Base-by-base conservation (phyloP, 2,888 invertebrate species). In the Caradrina kadenii region DNA sequence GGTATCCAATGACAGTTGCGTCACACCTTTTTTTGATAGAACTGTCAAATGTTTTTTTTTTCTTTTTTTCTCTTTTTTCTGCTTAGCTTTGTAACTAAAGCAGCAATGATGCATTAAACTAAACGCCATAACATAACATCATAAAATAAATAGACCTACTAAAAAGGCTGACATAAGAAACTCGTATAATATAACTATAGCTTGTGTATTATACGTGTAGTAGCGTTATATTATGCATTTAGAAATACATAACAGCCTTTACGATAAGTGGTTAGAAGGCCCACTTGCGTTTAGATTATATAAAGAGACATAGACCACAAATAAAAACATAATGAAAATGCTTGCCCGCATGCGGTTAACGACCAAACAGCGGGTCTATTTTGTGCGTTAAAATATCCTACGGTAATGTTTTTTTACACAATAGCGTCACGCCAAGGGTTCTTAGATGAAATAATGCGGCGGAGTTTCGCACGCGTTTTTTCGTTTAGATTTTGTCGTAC, bases 151-250 rank as follows among this genome's bases (percentile, higher is more conserved):
- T 26, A 54, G 58, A 31, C 60, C 63, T 62, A 64, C 62, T 64
- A 54, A 82, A 80, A 86, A 87, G 93, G 93, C 92, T 93, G 93
- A 88, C 92, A 92, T 91, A 90, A 81, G 73, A 87, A 86, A 87
- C 87, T 90, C 90, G 91, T 94, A 92, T 94, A 94, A 93, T 93
- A 93, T 93, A 92, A 92, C 90, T 90, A 48, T 92, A 93, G 90
- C 88, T 89, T 92, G 89, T 93, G 91, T 93, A 90, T 90, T 90
- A 91, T 92, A 93, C 92, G 89, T 91, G 91, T 93, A 91, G 91
- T 89, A 89, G 93, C 88, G 93, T 93, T 94, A 93, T 82, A 83
- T 83, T 94, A 93, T 93, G 92, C 93, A 93, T 93, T 93, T 93
- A 95, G 94, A 82, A 86, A 90, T 93, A 92, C 90, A 90, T 92